Percentiles rank a stretch among this genome's conserved stretches.
These are phyloP conservation scores for Boloria euphrosyne DNA, from an alignment of 2,888 invertebrate genomes.

Conservation along the genomic window DNA sequence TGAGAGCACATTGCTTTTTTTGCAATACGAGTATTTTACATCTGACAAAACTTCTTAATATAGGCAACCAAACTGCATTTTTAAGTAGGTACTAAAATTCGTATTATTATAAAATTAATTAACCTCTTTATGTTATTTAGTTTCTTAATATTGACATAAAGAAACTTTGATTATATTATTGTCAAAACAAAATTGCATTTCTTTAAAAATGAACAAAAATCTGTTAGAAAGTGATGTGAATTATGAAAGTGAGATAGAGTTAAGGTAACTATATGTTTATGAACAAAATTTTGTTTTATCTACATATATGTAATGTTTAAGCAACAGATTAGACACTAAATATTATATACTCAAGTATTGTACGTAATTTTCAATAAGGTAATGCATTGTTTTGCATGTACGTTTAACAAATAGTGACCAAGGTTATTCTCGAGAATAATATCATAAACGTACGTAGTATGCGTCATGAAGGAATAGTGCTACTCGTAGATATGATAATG, in stretches of 20 bases:
- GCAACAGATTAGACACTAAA: conserved; percentile 4
- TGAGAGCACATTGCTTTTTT: too few species aligned
- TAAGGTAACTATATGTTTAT: conserved; percentile 23
- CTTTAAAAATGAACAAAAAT: conserved; percentile 8
- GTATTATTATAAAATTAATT: too few species aligned
- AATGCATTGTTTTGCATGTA: conserved; percentile 1
- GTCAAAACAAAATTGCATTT: not conserved
- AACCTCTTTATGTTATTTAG: too few species aligned
- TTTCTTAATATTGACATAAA: not conserved
- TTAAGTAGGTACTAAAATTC: too few species aligned
- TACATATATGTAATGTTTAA: not conserved
- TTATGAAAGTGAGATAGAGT: conserved; percentile 25
- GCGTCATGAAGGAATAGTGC: not conserved
- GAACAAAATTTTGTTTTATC: not conserved
- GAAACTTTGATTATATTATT: not conserved
- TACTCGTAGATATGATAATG: too few species aligned
- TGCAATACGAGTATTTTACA: too few species aligned
- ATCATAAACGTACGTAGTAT: not conserved
- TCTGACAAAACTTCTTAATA: too few species aligned
- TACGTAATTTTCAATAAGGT: conserved; percentile 6
- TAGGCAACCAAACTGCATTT: too few species aligned
- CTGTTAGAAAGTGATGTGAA: conserved; percentile 16
- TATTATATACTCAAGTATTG: not conserved
- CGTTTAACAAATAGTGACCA: not conserved
- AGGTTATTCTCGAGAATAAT: conserved; percentile 2